Evolutionary conservation across 2,797 vertebrate species (phyloP).

Genomic region (Zalophus californianus): DNA sequence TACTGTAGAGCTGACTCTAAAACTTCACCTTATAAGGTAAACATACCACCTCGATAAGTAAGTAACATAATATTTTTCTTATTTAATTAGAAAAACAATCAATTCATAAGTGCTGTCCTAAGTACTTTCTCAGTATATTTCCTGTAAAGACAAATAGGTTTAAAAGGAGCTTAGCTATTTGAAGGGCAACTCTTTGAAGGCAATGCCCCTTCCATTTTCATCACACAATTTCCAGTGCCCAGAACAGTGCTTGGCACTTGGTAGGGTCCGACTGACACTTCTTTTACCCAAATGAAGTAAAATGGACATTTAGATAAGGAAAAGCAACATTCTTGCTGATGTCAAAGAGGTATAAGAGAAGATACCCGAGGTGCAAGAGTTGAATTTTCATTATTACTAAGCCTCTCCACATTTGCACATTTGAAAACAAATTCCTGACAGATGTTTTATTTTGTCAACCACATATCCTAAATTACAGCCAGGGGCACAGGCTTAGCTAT

Average conservation of each 20-base stretch:
- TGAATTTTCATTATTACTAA: constrained; percentile 38
- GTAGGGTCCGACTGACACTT: not conserved
- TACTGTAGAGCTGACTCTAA: not conserved
- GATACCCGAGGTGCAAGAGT: not conserved
- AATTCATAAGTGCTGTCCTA: not conserved
- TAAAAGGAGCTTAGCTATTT: not conserved
- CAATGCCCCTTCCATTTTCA: not conserved
- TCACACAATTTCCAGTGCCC: not conserved
- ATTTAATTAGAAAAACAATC: constrained; percentile 53
- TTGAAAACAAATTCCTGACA: constrained; percentile 52
- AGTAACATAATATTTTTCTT: constrained; percentile 25
- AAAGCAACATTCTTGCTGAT: not conserved
- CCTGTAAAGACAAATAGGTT: not conserved
- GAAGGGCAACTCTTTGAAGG: not conserved
- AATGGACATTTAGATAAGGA: not conserved
- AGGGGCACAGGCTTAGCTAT: not conserved
- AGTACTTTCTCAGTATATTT: not conserved
- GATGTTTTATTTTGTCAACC: constrained; percentile 52
- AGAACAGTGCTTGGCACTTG: not conserved
- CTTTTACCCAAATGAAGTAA: not conserved
- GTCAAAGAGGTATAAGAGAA: not conserved
- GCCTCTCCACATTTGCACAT: not conserved
- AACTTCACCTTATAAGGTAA: constrained; percentile 15
- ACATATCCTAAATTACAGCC: constrained; percentile 42
- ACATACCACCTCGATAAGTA: not conserved